These are phyloP conservation scores for Amia ocellicauda DNA, from an alignment of 2,113 vertebrate genomes.

Conservation along the genomic window DNA sequence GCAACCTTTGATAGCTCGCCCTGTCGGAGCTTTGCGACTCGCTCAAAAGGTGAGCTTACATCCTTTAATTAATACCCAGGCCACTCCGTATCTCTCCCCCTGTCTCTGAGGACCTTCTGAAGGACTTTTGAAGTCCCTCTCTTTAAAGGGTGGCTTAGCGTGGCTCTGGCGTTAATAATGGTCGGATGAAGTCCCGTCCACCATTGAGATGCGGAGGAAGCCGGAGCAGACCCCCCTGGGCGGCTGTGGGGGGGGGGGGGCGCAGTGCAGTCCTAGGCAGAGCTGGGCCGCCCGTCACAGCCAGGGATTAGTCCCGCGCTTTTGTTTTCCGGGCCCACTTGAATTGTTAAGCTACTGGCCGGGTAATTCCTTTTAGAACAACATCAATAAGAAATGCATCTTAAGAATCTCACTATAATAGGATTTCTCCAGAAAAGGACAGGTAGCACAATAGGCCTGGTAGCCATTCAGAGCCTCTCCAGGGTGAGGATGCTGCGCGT, in stretches of 20 bases:
- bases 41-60: conserved; percentile 43
- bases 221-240: neutral
- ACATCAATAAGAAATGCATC: conserved; percentile 30
- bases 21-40: conserved; percentile 23
- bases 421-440: conserved; percentile 26
- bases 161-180: conserved; percentile 10
- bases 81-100: conserved; percentile 27
- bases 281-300: neutral
- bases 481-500: neutral
- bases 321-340: conserved; percentile 28
- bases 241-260: conserved; percentile 3
- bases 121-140: conserved; percentile 9
- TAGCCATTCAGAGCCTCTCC: conserved; percentile 11
- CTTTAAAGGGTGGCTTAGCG: conserved; percentile 11
- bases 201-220: conserved; percentile 1
- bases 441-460: conserved; percentile 23
- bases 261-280: conserved; percentile 1
- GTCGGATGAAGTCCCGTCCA: conserved; percentile 8
- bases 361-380: conserved; percentile 25
- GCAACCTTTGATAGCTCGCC: conserved; percentile 27
- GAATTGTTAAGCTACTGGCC: conserved; percentile 17
- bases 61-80: conserved; percentile 42
- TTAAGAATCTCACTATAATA: conserved; percentile 34
- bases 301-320: conserved; percentile 21
- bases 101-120: conserved; percentile 25